These are phyloP conservation scores for Pogonognathellus flavescens DNA, from an alignment of 1,140 invertebrate genomes.

Conservation along the genomic window DNA sequence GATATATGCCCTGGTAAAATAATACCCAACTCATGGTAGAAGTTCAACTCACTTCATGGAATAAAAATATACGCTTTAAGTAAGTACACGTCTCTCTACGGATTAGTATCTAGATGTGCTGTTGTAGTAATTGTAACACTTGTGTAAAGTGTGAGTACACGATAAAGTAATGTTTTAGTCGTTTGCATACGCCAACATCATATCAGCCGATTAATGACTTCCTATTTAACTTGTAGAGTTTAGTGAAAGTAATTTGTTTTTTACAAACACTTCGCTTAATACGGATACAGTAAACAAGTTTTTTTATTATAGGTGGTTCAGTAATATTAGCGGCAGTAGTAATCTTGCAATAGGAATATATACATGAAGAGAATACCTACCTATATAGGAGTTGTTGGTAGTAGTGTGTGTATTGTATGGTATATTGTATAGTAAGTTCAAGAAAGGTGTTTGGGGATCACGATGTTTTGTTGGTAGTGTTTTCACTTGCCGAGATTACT, in stretches of 20 bases:
- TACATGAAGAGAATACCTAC: not conserved
- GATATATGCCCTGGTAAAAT: too few species aligned
- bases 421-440: not conserved
- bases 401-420: not conserved
- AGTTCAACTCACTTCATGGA: too few species aligned
- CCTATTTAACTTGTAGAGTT: not conserved
- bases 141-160: too few species aligned
- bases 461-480: constrained; percentile 11
- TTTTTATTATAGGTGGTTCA: too few species aligned
- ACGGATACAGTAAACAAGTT: not conserved
- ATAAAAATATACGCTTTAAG: too few species aligned
- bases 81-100: too few species aligned
- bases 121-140: too few species aligned
- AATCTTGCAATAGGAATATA: not conserved
- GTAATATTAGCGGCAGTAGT: not conserved
- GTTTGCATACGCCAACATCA: too few species aligned
- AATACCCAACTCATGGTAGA: too few species aligned
- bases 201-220: constrained; percentile 28
- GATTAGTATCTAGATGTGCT: too few species aligned
- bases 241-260: not conserved
- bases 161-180: too few species aligned
- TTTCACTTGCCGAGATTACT: constrained; percentile 4
- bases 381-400: not conserved
- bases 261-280: not conserved
- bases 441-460: not conserved